A percentile compares a stretch with the other conserved stretches of the same genome.
Evolutionary conservation across 1,140 invertebrate genomes (phyloP).

Genomic region (Metopolophium dirhodum): DNA sequence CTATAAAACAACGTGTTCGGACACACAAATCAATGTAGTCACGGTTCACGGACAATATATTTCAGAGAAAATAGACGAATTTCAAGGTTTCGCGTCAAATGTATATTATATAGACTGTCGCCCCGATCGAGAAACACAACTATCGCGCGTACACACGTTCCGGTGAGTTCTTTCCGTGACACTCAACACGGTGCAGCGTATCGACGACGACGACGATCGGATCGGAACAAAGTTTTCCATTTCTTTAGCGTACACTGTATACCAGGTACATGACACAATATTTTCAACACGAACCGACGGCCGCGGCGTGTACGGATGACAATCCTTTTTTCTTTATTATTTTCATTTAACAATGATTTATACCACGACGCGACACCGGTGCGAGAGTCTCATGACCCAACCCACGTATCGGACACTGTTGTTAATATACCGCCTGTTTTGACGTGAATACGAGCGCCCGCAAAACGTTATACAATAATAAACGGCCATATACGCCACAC

Average conservation of each 20-base stretch:
- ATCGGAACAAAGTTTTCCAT: background rate
- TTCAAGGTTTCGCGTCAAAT: background rate
- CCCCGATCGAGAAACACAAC: background rate
- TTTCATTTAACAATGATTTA: constrained; percentile 6
- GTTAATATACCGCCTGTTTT: background rate
- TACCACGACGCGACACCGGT: background rate
- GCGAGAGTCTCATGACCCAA: background rate
- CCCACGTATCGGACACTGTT: background rate
- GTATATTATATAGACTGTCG: background rate
- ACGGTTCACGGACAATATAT: constrained; percentile 32
- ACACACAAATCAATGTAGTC: constrained; percentile 20
- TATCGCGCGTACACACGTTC: background rate
- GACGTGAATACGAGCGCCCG: background rate
- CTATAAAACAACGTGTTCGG: constrained; percentile 2
- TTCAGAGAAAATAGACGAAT: constrained; percentile 26
- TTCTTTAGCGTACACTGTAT: background rate
- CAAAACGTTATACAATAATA: background rate
- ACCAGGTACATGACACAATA: background rate
- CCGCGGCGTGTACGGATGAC: background rate
- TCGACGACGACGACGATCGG: background rate
- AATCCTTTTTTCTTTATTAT: background rate
- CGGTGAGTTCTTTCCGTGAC: background rate
- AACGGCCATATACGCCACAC: background rate
- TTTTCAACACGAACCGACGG: background rate
- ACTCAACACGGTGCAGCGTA: background rate